Base-by-base conservation (phyloP, 2,797 vertebrate genomes). In the Gorsachius magnificus region DNA sequence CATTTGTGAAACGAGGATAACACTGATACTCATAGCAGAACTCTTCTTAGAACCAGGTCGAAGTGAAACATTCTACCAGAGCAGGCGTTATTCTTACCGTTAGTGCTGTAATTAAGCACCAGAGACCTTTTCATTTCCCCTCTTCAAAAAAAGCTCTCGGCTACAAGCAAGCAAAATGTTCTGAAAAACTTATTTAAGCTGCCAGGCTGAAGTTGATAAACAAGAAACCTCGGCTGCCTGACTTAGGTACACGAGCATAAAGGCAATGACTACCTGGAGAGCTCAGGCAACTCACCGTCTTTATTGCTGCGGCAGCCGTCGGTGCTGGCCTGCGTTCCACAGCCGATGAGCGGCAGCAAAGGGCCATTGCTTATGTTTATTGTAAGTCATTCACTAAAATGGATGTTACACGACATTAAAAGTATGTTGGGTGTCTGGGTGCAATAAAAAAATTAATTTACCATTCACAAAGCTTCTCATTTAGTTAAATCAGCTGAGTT, bases 381-480 rank as follows among this genome's bases (percentile, higher is more conserved):
- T 75, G 33, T 9, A 21, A 87, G 20, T 22, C 83, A 43, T 77
- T 91, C 77, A 6, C 77, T 14, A 4, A 80, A 94, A 36, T 26
- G 87, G 56, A 29, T 82, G 71, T 63, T 66, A 75, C 65, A 74
- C 2, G 22, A 51, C 82, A 46, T 65, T 69, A 38, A 48, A 87
- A 86, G 36, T 16, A 50, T 17, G 26, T 61, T 61, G 70, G 76
- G 68, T 78, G 69, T 24, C 66, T 5, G 9, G 66, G 66, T 61
- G 71, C 88, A 94, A 84, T 92, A 87, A 96, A 94, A 94, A 94
- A 96, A 79, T 95, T 94, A 94, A 97, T 97, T 96, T 92, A 29
- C 90, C 87, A 71, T 94, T 86, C 94, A 51, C 78, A 77, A 60
- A 90, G 89, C 85, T 86, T 66, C 94, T 93, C 90, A 74, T 91